Base-by-base conservation (phyloP, 1,140 invertebrate species). In the Apis laboriosa region DNA sequence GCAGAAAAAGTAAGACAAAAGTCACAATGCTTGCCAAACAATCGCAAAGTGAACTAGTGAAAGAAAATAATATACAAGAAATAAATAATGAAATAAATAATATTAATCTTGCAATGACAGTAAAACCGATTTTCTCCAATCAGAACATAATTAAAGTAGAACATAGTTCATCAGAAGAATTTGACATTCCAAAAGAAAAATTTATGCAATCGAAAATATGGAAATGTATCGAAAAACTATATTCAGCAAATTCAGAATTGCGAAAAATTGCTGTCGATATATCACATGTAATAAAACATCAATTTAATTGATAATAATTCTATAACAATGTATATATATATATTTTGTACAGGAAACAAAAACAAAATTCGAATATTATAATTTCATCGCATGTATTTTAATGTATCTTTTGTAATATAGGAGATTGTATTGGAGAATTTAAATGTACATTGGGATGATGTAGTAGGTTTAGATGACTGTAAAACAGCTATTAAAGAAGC, bases 401-500 rank as follows among this genome's bases (percentile, higher is more conserved):
- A 43, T 15, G 12, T 24, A 24, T 24, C 17, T 56, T 28, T 43
- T 13, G 28, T 21, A 43, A 43, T 9, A 4, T 5, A 96, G 95
- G 97, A 97, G 92, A 96, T 96, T 51, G 96, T 97, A 88, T 93
- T 95, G 15, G 94, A 95, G 82, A 95, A 95, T 95, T 94, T 95
- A 91, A 92, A 95, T 86, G 95, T 97, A 72, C 95, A 95, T 86
- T 97, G 98, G 96, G 91, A 95, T 0, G 96, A 97, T 84, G 95
- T 97, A 58, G 96, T 96, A 77, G 98, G 98, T 75, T 94, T 99
- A 77, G 95, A 96, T 11, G 94, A 96, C 15, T 97, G 97, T 1
- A 98, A 99, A 91, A 95, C 95, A 86, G 92, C 98, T 28, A 93
- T 99, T n/a, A 97, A 98, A 94, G 98, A 99, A 94, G 96, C 98